Percentiles rank a stretch among this genome's conserved stretches.
Evolutionary conservation across 2,113 vertebrate species (phyloP).

Genomic region (Clarias batrachus): DNA sequence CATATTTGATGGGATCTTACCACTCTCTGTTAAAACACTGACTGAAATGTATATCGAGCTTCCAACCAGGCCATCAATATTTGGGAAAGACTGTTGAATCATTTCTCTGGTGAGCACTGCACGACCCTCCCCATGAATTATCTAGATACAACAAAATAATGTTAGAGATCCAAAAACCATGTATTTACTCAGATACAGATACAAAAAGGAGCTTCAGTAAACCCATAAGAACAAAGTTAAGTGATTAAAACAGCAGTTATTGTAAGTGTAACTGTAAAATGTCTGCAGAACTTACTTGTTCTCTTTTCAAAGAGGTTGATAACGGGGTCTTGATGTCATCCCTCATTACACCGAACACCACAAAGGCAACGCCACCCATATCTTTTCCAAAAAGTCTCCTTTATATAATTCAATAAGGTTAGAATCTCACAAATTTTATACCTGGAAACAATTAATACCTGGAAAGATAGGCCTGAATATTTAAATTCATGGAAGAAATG

Average conservation of each 20-base stretch:
- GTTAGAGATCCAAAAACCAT: no score
- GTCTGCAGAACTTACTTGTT: constrained; percentile 56
- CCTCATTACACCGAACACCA: constrained; percentile 71
- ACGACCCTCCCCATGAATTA: background rate
- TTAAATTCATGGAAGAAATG: no score
- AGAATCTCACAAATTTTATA: no score
- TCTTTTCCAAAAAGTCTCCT: constrained; percentile 74
- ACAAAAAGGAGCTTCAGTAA: no score
- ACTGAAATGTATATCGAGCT: constrained; percentile 55
- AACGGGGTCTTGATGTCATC: constrained; percentile 62
- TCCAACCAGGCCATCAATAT: constrained; percentile 32
- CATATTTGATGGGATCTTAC: constrained; percentile 53
- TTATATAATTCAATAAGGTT: background rate
- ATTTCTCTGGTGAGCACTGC: constrained; percentile 13
- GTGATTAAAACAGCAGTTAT: no score
- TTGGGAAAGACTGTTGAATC: constrained; percentile 17
- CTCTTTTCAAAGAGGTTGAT: constrained; percentile 65
- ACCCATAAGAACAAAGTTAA: no score
- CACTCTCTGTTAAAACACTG: constrained; percentile 66
- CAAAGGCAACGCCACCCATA: constrained; percentile 66
- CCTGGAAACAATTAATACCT: no score
- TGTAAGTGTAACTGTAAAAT: no score
- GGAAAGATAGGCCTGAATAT: no score
- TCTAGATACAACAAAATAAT: constrained; percentile 39
- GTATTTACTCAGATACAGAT: no score